Evolutionary conservation across 2,797 vertebrate species (phyloP).

Genomic region (Xiphophorus birchmanni): DNA sequence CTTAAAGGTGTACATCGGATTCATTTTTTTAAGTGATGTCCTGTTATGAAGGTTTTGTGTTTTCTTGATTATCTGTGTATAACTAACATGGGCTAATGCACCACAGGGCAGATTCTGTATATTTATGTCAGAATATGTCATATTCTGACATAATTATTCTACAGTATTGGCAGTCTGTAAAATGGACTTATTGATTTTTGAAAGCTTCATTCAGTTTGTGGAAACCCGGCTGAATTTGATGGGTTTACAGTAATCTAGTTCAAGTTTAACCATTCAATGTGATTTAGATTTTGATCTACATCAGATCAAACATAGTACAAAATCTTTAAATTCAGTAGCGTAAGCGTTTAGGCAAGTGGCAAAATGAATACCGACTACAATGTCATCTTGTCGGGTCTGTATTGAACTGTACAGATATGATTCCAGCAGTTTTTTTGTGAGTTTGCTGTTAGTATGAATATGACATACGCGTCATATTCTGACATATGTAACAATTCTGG

Average conservation of each 20-base stretch:
- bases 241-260: no score
- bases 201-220: not conserved
- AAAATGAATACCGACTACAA: not conserved
- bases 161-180: not conserved
- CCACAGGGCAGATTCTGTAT: not conserved
- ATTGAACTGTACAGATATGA: no score
- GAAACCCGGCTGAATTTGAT: not conserved
- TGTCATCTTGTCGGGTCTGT: no score
- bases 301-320: not conserved
- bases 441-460: no score
- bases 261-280: not conserved
- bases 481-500: not conserved
- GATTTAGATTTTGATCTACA: not conserved
- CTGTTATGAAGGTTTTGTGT: not conserved
- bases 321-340: not conserved
- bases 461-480: not conserved
- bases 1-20: not conserved
- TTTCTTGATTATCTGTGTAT: not conserved
- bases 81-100: not conserved
- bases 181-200: not conserved
- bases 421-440: no score
- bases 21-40: not conserved
- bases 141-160: not conserved
- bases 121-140: not conserved
- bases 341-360: not conserved